Evolutionary conservation across 2,888 invertebrate species (phyloP).

Genomic region (Pelosia muscerda): DNA sequence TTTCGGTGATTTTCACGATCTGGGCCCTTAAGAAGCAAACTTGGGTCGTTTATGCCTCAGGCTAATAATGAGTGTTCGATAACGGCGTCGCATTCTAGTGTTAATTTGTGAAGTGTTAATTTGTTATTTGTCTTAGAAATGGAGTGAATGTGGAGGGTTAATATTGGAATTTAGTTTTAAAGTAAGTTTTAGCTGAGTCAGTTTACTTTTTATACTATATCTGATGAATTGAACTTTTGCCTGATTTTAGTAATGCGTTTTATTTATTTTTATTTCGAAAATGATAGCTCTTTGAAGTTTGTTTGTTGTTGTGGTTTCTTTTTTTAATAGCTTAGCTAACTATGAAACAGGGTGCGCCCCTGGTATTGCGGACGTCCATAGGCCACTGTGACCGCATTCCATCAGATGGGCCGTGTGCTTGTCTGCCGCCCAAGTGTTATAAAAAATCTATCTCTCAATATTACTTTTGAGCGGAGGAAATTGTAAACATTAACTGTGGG

Average conservation of each 20-base stretch:
- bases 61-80: conserved; percentile 55
- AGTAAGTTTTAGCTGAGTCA: background rate
- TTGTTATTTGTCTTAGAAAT: conserved; percentile 37
- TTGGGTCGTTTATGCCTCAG: conserved; percentile 52
- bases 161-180: background rate
- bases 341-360: too few relatives aligned
- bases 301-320: too few relatives aligned
- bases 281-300: too few relatives aligned
- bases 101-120: conserved; percentile 47
- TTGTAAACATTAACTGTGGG: too few relatives aligned
- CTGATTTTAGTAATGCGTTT: background rate
- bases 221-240: background rate
- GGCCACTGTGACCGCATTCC: too few relatives aligned
- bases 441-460: too few relatives aligned
- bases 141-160: conserved; percentile 12
- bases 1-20: too few relatives aligned
- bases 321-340: too few relatives aligned
- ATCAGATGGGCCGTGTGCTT: too few relatives aligned
- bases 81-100: conserved; percentile 50
- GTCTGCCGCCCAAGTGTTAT: too few relatives aligned
- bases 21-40: conserved; percentile 55
- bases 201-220: background rate
- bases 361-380: too few relatives aligned
- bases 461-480: too few relatives aligned
- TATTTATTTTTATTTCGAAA: background rate